Evolutionary conservation across 1,140 invertebrate species (phyloP), one percentile per base, ranked within the genome.

Genomic region (Zeugodacus cucurbitae): DNA sequence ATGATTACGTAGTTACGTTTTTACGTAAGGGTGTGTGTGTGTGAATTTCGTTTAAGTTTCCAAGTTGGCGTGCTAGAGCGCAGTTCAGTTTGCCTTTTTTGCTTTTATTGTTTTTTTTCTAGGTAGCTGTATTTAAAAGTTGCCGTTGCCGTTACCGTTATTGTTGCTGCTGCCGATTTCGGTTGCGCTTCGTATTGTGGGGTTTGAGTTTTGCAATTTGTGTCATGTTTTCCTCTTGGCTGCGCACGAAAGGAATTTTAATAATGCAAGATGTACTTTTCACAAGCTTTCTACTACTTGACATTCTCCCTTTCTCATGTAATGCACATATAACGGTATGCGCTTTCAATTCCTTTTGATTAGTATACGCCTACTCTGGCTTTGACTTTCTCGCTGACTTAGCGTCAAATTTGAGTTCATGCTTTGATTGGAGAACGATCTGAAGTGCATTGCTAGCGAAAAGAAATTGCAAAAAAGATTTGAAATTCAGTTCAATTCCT

Each of bases 161-260:
- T 82, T 82, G 34, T 54, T 82, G 26, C 6, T 29, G 82, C 20
- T 86, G 48, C 85, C 59, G 85, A 34, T 59, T 86, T 59, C 26
- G 85, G 48, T 59, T 59, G 5, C 7, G 85, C 57, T 58, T 58
- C 14, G 29, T 26, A 32, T 86, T 86, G 44, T 34, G 85, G 17
- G 34, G 57, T 58, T 34, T 86, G 57, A 86, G 85, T 86, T 86
- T 59, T 57, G 57, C 85, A 48, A 86, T 86, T 86, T 86, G 85
- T 86, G 85, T 86, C 85, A 86, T 59, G 85, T 86, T 86, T 86
- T 58, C 29, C 34, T 57, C 85, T 86, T 59, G 85, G 14, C 85
- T 86, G 85, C 48, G 29, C 57, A 86, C 54, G 22, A 86, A 86
- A 86, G 32, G 48, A 57, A 86, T 86, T 86, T 82, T 82, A 82